Evolutionary conservation across 1,140 invertebrate species (phyloP).

Genomic region (Mactra quadrangularis): DNA sequence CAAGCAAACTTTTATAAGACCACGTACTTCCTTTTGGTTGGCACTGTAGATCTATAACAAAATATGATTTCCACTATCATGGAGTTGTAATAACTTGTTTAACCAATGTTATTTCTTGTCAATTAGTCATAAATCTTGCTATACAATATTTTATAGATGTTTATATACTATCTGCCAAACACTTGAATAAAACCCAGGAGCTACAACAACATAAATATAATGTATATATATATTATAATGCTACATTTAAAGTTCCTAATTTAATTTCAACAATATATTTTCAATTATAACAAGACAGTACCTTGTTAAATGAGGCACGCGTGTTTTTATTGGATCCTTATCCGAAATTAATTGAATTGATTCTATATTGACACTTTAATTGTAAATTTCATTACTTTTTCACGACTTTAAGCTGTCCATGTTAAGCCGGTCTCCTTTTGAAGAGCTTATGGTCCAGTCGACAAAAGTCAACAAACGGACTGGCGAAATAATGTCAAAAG

Average conservation of each 20-base stretch:
- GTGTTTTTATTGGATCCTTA: constrained; percentile 30
- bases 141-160: no score
- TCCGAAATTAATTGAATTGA: constrained; percentile 28
- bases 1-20: no score
- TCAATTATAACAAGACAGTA: constrained; percentile 24
- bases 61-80: no score
- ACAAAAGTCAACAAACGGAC: constrained; percentile 47
- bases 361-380: constrained; percentile 45
- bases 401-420: constrained; percentile 20
- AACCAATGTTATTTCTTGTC: no score
- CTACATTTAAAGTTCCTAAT: constrained; percentile 9
- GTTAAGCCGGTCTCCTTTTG: neutral
- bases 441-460: constrained; percentile 31
- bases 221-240: no score
- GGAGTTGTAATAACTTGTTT: no score
- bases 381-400: constrained; percentile 32
- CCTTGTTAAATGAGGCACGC: constrained; percentile 32
- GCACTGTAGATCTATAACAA: no score
- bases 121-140: no score
- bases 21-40: no score
- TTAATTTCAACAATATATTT: constrained; percentile 40
- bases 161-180: no score
- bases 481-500: constrained; percentile 11
- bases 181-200: no score
- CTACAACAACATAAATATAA: no score